Base-by-base conservation (phyloP, 2,113 vertebrate genomes). In the Nyctibius bracteatus region DNA sequence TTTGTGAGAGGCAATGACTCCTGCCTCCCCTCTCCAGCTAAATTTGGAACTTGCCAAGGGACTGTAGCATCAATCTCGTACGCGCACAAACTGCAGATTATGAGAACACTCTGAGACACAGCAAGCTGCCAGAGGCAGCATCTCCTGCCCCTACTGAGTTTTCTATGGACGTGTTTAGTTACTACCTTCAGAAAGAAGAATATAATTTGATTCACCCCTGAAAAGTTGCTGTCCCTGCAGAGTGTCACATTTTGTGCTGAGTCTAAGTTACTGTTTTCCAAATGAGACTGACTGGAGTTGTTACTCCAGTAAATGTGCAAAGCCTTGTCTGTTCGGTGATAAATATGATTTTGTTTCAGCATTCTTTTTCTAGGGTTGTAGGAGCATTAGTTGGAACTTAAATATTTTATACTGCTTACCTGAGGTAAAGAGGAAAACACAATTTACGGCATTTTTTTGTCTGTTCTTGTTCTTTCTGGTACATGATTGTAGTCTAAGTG, bases 81-180 rank as follows among this genome's bases (percentile, higher is more conserved):
- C 0, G 0, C 0, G 0, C 2, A 2, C 28, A 24, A 46, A 68
- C 62, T 88, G 83, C n/a, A 58, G 31, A 86, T 81, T 39, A 31
- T 86, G 67, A 58, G 75, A 52, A 77, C 86, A 51, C 13, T 58
- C 49, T 51, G 51, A 81, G 51, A 70, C 41, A 43, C 71, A 86
- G 52, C 37, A 66, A 49, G 28, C 49, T 90, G 82, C 57, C 47
- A 65, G 66, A 75, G 47, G 61, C 44, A 72, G 47, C 49, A 22
- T 88, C 55, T 93, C 21, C 28, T 86, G 39, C 43, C 31, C 61
- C 52, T 79, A 70, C 47, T 71, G 80, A 67, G 82, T 19, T 43
- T 81, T 95, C 70, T 84, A 86, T 41, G 51, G 72, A 16, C 5
- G 0, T n/a, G 14, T 83, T 86, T 86, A 63, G 37, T 88, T 33